These are phyloP conservation scores for Drosophila kuntzei DNA, from an alignment of 2,888 invertebrate genomes.

Conservation along the genomic window DNA sequence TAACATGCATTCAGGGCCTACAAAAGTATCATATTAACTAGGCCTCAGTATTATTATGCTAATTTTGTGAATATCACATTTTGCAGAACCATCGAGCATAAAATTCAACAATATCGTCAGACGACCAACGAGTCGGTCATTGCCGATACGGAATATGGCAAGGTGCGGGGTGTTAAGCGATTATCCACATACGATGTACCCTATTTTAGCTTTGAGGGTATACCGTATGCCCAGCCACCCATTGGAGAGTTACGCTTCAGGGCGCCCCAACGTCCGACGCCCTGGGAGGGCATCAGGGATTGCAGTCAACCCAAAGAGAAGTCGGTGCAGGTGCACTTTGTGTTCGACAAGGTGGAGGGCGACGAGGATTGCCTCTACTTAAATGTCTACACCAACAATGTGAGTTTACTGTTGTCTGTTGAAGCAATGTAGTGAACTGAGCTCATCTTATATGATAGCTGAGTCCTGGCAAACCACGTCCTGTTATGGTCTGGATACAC, in stretches of 20 bases:
- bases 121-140: constrained; percentile 80
- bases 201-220: constrained; percentile 84
- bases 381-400: constrained; percentile 85
- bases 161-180: constrained; percentile 82
- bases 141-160: constrained; percentile 83
- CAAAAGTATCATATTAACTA: constrained; percentile 43
- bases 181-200: constrained; percentile 79
- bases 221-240: constrained; percentile 85
- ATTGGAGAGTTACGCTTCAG: constrained; percentile 83
- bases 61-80: constrained; percentile 31
- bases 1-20: constrained; percentile 39
- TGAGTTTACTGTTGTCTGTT: constrained; percentile 52
- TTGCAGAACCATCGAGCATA: constrained; percentile 80
- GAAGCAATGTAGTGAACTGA: not conserved
- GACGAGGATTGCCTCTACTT: constrained; percentile 87
- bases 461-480: constrained; percentile 77
- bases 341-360: constrained; percentile 84
- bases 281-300: constrained; percentile 86
- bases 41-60: constrained; percentile 40
- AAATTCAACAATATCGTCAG: constrained; percentile 79
- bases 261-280: constrained; percentile 85
- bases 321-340: constrained; percentile 82
- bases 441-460: constrained; percentile 54
- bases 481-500: constrained; percentile 86
- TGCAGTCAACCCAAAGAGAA: constrained; percentile 82